Evolutionary conservation across 2,113 vertebrate genomes (phyloP).

Genomic region (Salminus brasiliensis): DNA sequence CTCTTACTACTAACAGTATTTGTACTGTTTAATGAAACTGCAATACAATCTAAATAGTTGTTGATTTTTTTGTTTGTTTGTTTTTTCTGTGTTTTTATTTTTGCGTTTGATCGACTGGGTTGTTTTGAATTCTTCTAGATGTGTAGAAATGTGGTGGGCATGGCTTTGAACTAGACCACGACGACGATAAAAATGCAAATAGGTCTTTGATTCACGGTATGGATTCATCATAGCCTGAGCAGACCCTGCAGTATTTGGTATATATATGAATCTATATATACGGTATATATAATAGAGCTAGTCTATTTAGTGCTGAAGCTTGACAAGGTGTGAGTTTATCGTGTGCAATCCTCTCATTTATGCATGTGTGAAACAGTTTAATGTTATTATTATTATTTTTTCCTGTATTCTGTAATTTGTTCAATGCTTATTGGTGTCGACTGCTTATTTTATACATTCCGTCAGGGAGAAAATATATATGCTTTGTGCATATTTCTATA

Average conservation of each 20-base stretch:
- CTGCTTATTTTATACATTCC: constrained; percentile 99
- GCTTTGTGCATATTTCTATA: constrained; percentile 63
- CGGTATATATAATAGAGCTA: constrained; percentile 83
- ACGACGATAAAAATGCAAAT: constrained; percentile 84
- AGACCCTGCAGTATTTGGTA: constrained; percentile 97
- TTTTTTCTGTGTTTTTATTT: constrained; percentile 75
- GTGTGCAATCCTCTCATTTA: constrained; percentile 99
- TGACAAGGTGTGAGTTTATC: constrained; percentile 97
- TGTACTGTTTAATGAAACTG: constrained; percentile 90
- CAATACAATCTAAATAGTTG: constrained; percentile 91
- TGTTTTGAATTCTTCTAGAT: constrained; percentile 75
- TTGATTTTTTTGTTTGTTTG: constrained; percentile 68
- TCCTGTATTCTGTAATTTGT: constrained; percentile 88
- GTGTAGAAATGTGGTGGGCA: constrained; percentile 89
- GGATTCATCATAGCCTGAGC: constrained; percentile 92
- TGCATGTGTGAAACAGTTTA: constrained; percentile 95
- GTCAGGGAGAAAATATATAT: constrained; percentile 90
- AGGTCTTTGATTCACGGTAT: constrained; percentile 83
- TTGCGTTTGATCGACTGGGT: constrained; percentile 48
- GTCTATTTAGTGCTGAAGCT: constrained; percentile 98
- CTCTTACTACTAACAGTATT: constrained; percentile 84
- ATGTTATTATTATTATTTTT: constrained; percentile 84
- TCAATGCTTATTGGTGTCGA: constrained; percentile 88
- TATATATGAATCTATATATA: constrained; percentile 61
- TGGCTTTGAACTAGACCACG: constrained; percentile 92